Evolutionary conservation across 2,113 vertebrate species (phyloP), one percentile per base, ranked within the genome.

Genomic region (Nesoenas mayeri): DNA sequence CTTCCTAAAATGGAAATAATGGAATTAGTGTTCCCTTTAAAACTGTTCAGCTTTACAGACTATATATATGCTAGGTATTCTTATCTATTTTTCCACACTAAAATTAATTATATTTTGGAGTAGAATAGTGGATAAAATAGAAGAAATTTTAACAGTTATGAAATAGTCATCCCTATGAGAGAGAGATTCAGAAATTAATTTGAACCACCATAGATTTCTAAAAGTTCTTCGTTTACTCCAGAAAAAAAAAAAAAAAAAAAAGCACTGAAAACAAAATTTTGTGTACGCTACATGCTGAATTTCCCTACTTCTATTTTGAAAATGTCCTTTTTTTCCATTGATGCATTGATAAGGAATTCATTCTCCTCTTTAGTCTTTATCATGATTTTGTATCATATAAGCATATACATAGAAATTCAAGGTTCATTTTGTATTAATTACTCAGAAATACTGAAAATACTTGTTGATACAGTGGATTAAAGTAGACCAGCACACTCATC

Each of bases 361-460:
- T 11, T 82, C 44, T 62, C 9, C 61, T 75, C 78, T 78, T 85
- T 87, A 42, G 26, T 54, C 54, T 94, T 93, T 40, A 47, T 44
- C 54, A 34, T 86, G 32, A 29, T 64, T 85, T 95, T 79, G 74
- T 75, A 65, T 67, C 85, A 61, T 79, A 54, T 89, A 88, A 88
- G 56, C 18, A 3, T 20, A 31, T 24, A 60, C 4, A 3, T 29
- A 79, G 42, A 79, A n/a, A 60, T 54, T 54, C 19, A 80, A 65
- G 51, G 40, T 34, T 5, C 83, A 83, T 79, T 96, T 95, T 77
- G 60, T 80, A 71, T 90, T 89, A 88, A 61, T 79, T 93, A 31
- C 61, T 87, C 38, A 72, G 40, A 93, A 92, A 82, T 70, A 71
- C 4, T 34, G 71, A 65, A 80, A 69, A 18, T 82, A 66, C 18